These are phyloP conservation scores for Porites lutea DNA, from an alignment of 64 coral and sea anemone species.

Conservation along the genomic window DNA sequence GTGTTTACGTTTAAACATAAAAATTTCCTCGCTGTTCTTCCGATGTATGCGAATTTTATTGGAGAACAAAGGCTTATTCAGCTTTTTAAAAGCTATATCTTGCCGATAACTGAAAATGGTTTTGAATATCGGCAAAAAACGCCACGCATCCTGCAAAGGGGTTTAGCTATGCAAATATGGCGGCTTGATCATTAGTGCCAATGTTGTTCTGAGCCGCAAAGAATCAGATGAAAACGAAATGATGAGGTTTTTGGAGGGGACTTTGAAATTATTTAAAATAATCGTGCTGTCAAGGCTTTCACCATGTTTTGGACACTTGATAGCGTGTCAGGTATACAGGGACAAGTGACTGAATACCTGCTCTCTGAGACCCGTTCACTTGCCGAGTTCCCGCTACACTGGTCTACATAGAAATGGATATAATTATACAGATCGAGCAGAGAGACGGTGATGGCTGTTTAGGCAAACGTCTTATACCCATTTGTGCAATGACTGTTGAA, in stretches of 20 bases:
- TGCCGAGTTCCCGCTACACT: too few relatives aligned
- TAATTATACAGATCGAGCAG: too few relatives aligned
- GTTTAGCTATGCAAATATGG: constrained; percentile 50
- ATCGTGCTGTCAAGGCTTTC: too few relatives aligned
- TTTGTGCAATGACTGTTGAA: too few relatives aligned
- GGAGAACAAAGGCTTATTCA: constrained; percentile 23
- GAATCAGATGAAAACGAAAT: constrained; percentile 24
- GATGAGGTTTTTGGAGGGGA: neutral
- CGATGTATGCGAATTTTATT: neutral
- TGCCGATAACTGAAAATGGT: neutral
- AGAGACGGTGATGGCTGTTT: too few relatives aligned
- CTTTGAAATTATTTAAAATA: too few relatives aligned
- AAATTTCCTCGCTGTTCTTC: neutral
- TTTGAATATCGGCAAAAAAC: constrained; percentile 37
- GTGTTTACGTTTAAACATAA: constrained; percentile 16
- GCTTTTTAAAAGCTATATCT: neutral
- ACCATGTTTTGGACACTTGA: too few relatives aligned
- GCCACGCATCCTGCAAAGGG: neutral
- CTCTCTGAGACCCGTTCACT: neutral
- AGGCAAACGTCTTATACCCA: too few relatives aligned
- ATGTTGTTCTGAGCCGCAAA: neutral
- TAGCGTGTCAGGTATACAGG: too few relatives aligned
- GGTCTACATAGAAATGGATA: too few relatives aligned
- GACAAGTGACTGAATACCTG: too few relatives aligned
- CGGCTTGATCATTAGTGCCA: neutral